Base-by-base conservation (phyloP, 1,140 invertebrate species). In the Caenorhabditis brenneri region DNA sequence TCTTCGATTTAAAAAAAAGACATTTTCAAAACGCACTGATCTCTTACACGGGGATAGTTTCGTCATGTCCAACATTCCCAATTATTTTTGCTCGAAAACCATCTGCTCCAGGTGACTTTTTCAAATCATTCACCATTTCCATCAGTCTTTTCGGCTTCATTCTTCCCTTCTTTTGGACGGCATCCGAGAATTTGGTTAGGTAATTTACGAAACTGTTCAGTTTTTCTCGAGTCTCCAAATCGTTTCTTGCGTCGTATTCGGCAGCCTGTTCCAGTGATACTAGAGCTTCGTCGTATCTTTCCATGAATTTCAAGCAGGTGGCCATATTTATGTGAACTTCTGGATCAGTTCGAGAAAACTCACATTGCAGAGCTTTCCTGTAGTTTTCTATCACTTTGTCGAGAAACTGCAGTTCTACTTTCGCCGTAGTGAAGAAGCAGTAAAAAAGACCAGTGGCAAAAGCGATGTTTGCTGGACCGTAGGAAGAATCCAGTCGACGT, bases 381-480 rank as follows among this genome's bases (percentile, higher is more conserved):
- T 74, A 74, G 36, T 74, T 74, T 46, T 74, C 65, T 1, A 74
- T 19, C 7, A 74, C 65, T 74, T 74, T 74, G 2, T 74, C 65
- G 22, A 74, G 42, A 19, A 36, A 74, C n/a, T 74, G 16, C 10
- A 74, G 36, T 24, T 74, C 65, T n/a, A 42, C 36, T 74, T 74
- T 74, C n/a, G 65, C 65, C 2, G 65, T 74, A n/a, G 15, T 74
- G 15, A 74, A 74, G n/a, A 74, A 74, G 5, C 19, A n/a, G n/a
- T 74, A 74, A 10, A 74, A 74, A 24, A 74, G 65, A 9, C 65
- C 65, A 6, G 65, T 74, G 65, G 65, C 65, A 15, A 74, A 74
- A 24, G 65, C 65, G 7, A 42, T 46, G n/a, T 74, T 74, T 3
- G 65, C 33, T 3, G 65, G 65, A 39, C 65, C 65, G n/a, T 74